A percentile compares a stretch with the other conserved stretches of the same genome.
Evolutionary conservation across 2,888 invertebrate species (phyloP).

Genomic region (Coecobrya sp.): DNA sequence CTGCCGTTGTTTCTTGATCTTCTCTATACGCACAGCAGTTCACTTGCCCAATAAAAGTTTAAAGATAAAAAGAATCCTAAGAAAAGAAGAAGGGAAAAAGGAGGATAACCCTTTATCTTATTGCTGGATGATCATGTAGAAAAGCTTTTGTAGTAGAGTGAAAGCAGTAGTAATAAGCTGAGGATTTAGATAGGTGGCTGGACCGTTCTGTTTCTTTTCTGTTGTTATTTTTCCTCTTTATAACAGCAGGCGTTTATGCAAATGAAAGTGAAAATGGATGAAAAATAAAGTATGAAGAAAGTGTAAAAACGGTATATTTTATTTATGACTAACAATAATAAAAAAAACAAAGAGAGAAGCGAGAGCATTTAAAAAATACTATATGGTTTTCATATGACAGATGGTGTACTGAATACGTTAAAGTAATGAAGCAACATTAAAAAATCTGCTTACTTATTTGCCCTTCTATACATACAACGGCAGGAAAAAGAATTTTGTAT

Average conservation of each 20-base stretch:
- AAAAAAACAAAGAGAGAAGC: background rate
- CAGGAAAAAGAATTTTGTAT: too few species aligned
- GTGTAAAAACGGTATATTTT: background rate
- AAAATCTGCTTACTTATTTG: background rate
- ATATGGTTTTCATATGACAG: background rate
- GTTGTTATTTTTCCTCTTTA: background rate
- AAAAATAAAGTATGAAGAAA: background rate
- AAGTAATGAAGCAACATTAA: background rate
- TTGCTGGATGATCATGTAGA: constrained; percentile 9
- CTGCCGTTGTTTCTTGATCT: constrained; percentile 43
- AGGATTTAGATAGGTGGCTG: background rate
- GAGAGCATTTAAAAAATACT: background rate
- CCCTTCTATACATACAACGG: too few species aligned
- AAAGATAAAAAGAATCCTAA: background rate
- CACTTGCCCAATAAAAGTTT: constrained; percentile 67
- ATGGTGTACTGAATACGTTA: background rate
- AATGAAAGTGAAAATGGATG: constrained; percentile 11
- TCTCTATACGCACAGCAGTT: too few species aligned
- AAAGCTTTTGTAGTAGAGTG: background rate
- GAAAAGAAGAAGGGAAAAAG: background rate
- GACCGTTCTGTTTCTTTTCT: too few species aligned
- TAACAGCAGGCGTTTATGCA: background rate
- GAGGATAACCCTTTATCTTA: constrained; percentile 51
- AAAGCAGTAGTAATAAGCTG: background rate
- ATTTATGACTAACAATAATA: background rate